phyloP scores from a whole-genome alignment of 2,888 invertebrate genomes.

The Psococerastis gibbosa region DNA sequence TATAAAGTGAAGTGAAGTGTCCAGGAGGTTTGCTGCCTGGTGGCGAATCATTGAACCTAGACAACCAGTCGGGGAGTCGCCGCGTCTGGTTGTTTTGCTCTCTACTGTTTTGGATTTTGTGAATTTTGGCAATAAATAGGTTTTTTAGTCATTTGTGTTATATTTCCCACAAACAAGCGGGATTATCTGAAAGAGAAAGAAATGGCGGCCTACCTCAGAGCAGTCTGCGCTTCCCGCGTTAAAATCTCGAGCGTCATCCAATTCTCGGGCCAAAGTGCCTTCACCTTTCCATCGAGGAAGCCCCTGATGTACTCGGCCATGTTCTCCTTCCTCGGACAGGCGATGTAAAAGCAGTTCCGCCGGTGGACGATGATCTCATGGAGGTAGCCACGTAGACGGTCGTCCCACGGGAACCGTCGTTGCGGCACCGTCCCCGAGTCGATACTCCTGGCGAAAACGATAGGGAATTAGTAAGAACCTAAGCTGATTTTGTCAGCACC shows the following conservation, averaged over 20 bases:
- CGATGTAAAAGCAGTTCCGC: conserved; percentile 26
- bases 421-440: background rate
- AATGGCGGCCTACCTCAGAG: too few relatives aligned
- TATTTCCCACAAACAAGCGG: background rate
- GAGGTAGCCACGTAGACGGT: conserved; percentile 15
- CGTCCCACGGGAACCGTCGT: conserved; percentile 16
- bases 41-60: too few relatives aligned
- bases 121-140: background rate
- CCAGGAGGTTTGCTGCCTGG: too few relatives aligned
- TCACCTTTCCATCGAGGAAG: conserved; percentile 37
- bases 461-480: too few relatives aligned
- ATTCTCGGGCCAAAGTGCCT: conserved; percentile 45
- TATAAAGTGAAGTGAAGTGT: too few relatives aligned
- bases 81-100: too few relatives aligned
- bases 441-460: conserved; percentile 8
- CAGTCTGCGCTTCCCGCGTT: conserved; percentile 24
- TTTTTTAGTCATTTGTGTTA: background rate
- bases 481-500: too few relatives aligned
- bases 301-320: conserved; percentile 32
- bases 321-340: conserved; percentile 27
- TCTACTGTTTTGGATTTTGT: too few relatives aligned
- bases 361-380: conserved; percentile 15
- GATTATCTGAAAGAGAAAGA: too few relatives aligned
- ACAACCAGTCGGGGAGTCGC: too few relatives aligned
- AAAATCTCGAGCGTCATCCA: conserved; percentile 41